Evolutionary conservation across 2,888 invertebrate genomes (phyloP).

Genomic region (Lissocephala sabroskyi): DNA sequence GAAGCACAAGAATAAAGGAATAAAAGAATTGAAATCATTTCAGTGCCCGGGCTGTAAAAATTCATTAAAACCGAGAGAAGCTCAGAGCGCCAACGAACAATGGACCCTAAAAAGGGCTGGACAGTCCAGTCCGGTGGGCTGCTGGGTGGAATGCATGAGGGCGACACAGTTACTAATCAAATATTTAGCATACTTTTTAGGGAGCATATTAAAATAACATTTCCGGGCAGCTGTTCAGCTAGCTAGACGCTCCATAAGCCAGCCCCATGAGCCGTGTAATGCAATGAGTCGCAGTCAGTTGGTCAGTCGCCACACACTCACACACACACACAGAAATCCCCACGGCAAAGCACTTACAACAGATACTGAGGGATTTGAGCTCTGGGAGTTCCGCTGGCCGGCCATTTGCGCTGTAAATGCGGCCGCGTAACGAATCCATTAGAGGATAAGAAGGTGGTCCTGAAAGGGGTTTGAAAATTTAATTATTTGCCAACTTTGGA

Average conservation of each 20-base stretch:
- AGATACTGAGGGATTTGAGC: not conserved
- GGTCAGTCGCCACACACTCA: conserved; percentile 1
- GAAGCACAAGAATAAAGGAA: conserved; percentile 13
- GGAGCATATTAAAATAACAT: conserved; percentile 64
- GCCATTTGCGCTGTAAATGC: too few species aligned
- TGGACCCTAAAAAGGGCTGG: conserved; percentile 4
- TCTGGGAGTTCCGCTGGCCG: too few species aligned
- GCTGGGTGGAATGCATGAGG: not conserved
- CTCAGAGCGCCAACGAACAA: conserved; percentile 10
- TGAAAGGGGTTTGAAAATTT: conserved; percentile 41
- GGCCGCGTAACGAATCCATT: conserved; percentile 63
- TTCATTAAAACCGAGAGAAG: conserved; percentile 53
- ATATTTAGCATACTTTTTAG: conserved; percentile 69
- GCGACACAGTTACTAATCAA: conserved; percentile 52
- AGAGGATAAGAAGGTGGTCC: conserved; percentile 31
- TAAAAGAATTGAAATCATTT: conserved; percentile 4
- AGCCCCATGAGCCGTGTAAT: conserved; percentile 41
- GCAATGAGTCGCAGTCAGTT: conserved; percentile 22
- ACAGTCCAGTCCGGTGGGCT: conserved; percentile 15
- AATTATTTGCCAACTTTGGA: conserved; percentile 31
- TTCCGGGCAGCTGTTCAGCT: conserved; percentile 40
- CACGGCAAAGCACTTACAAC: conserved; percentile 36
- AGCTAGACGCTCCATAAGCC: conserved; percentile 19
- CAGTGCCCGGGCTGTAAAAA: conserved; percentile 35
- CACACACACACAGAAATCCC: conserved; percentile 31